These are phyloP conservation scores for Strigamia maritima DNA, from an alignment of 2,888 invertebrate species.

Conservation along the genomic window DNA sequence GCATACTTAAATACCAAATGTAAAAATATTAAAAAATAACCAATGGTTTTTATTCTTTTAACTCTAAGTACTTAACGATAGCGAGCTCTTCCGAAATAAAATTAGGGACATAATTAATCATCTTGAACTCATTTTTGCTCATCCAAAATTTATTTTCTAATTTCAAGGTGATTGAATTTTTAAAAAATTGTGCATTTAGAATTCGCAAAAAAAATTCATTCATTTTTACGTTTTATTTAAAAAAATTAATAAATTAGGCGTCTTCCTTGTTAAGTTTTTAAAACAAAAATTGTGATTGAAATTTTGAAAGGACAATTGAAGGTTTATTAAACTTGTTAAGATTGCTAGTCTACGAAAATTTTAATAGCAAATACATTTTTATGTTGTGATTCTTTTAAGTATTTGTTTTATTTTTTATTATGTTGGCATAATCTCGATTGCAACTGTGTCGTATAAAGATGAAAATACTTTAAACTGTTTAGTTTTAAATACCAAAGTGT, in stretches of 20 bases:
- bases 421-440: not conserved
- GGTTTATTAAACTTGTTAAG: not conserved
- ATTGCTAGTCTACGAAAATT: not conserved
- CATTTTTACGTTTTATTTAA: not conserved
- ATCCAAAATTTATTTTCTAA: not conserved
- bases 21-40: not conserved
- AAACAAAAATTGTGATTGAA: not conserved
- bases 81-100: slow-evolving; percentile 1
- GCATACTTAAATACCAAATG: not conserved
- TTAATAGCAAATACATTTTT: not conserved
- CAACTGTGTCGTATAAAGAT: not conserved
- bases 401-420: not conserved
- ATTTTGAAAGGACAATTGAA: not conserved
- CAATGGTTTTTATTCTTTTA: not conserved
- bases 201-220: too few species aligned
- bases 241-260: not conserved
- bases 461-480: not conserved
- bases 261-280: not conserved
- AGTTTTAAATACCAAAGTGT: not conserved
- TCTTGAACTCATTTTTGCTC: not conserved
- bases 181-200: too few species aligned
- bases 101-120: not conserved
- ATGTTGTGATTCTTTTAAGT: not conserved
- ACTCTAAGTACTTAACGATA: not conserved
- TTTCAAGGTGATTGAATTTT: not conserved